phyloP scores from a whole-genome alignment of 2,888 invertebrate genomes.

The Isotomurus palustris region DNA sequence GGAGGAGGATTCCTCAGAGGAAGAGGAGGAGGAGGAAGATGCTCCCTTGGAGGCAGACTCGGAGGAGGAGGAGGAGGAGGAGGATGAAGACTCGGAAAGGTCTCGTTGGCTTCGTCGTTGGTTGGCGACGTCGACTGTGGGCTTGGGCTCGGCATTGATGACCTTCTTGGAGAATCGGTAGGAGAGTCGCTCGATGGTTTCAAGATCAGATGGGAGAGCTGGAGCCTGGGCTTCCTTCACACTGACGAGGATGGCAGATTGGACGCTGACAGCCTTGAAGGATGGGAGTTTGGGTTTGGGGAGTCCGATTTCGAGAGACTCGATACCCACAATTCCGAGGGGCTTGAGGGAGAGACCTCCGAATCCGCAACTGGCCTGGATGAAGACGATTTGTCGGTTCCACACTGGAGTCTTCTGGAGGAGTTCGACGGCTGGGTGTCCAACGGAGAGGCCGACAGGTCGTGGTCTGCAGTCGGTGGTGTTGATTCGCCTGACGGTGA shows the following conservation, averaged over 20 bases:
- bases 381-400: not conserved
- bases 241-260: not conserved
- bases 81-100: not conserved
- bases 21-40: slow-evolving; percentile 1
- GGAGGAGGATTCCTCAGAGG: not conserved
- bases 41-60: not conserved
- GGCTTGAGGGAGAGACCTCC: slow-evolving; percentile 1
- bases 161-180: not conserved
- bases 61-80: too few species aligned
- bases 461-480: not conserved
- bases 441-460: not conserved
- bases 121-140: not conserved
- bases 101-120: not conserved
- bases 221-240: not conserved
- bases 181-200: not conserved
- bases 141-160: not conserved
- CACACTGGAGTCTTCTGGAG: slow-evolving; percentile 3
- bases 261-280: slow-evolving; percentile 3
- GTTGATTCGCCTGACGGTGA: slow-evolving; percentile 6
- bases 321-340: not conserved
- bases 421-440: slow-evolving; percentile 9
- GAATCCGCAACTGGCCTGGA: not conserved
- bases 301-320: slow-evolving; percentile 4
- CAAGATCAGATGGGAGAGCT: not conserved
- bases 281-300: not conserved